These are phyloP conservation scores for Falco cherrug DNA, from an alignment of 2,797 vertebrate genomes.

Conservation along the genomic window DNA sequence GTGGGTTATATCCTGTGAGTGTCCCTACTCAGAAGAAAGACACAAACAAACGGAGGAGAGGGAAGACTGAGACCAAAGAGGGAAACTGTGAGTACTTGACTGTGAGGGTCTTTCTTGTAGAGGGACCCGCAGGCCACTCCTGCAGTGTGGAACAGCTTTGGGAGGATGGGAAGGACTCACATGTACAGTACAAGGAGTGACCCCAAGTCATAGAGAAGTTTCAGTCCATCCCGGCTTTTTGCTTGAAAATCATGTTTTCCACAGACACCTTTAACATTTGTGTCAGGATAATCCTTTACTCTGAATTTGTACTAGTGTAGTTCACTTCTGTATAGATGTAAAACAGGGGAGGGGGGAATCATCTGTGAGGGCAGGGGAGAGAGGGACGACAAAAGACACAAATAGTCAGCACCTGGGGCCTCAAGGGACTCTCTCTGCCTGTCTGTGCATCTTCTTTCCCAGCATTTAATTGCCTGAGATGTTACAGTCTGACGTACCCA, in stretches of 20 bases:
- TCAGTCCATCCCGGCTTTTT: background rate
- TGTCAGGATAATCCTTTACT: background rate
- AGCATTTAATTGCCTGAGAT: background rate
- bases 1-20: background rate
- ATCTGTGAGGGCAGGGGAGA: background rate
- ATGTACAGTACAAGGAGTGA: background rate
- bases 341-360: background rate
- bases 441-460: background rate
- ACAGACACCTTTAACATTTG: background rate
- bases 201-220: background rate
- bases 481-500: background rate
- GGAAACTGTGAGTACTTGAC: background rate
- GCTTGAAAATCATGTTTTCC: background rate
- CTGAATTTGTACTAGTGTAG: background rate
- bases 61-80: background rate
- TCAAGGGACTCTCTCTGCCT: background rate
- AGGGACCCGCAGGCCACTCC: background rate
- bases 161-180: background rate
- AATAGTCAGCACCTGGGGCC: background rate
- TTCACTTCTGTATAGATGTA: background rate
- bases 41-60: background rate
- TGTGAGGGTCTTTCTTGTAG: background rate
- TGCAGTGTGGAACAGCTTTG: background rate
- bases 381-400: background rate
- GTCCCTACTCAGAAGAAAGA: background rate